Conservation (phyloP, 2,888 invertebrate species). For the Beris chalybata region DNA sequence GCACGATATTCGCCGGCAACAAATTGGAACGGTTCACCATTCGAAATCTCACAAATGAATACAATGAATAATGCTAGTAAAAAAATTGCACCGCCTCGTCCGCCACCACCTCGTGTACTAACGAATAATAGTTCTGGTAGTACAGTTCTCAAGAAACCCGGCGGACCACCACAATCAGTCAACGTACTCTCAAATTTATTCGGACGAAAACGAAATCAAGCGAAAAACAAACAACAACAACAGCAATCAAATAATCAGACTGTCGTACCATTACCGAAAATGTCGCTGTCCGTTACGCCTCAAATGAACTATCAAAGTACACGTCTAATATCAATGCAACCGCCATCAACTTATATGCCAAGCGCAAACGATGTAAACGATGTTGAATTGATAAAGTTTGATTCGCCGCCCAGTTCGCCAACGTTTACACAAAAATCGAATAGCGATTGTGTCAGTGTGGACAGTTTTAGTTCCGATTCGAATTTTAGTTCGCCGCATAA, state of each 20-base stretch:
- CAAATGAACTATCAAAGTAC: slow-evolving; percentile 16
- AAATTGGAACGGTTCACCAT: slow-evolving; percentile 53
- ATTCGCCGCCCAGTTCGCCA: slow-evolving; percentile 74
- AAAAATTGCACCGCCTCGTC: slow-evolving; percentile 54
- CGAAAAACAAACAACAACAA: slow-evolving; percentile 6
- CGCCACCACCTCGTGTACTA: slow-evolving; percentile 50
- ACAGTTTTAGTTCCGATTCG: slow-evolving; percentile 75
- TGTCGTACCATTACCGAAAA: neutral
- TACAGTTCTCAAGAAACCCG: slow-evolving; percentile 36
- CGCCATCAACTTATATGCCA: neutral
- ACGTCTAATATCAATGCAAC: neutral
- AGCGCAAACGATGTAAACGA: neutral
- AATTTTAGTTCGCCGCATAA: slow-evolving; percentile 61
- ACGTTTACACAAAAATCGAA: slow-evolving; percentile 74
- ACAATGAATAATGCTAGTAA: slow-evolving; percentile 42
- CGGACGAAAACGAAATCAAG: slow-evolving; percentile 39
- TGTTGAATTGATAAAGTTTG: slow-evolving; percentile 67
- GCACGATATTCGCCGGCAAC: slow-evolving; percentile 53
- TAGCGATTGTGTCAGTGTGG: slow-evolving; percentile 73
- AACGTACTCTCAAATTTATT: slow-evolving; percentile 53
- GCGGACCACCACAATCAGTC: slow-evolving; percentile 44
- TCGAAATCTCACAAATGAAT: slow-evolving; percentile 40
- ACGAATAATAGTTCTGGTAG: slow-evolving; percentile 42
- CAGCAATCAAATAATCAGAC: slow-evolving; percentile 10
- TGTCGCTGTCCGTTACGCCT: slow-evolving; percentile 3